phyloP scores from a whole-genome alignment of 2,888 invertebrate genomes.

The Drosophila borborema region DNA sequence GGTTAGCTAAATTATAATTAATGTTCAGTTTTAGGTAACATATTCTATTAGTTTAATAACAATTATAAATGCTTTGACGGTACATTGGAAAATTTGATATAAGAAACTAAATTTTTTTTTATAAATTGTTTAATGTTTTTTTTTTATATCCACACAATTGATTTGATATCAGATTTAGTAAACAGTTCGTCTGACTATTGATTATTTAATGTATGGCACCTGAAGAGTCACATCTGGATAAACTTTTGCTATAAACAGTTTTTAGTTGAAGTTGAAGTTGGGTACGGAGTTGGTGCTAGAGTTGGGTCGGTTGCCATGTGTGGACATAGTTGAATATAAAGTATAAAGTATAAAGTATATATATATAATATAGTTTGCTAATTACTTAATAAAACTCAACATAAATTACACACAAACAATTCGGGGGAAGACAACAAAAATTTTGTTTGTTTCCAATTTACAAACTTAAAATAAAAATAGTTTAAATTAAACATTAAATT shows the following conservation, averaged over 20 bases:
- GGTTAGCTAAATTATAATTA: slow-evolving; percentile 38
- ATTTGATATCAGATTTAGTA: slow-evolving; percentile 6
- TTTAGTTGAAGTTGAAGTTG: slow-evolving; percentile 11
- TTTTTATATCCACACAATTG: slow-evolving; percentile 60
- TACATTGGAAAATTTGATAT: slow-evolving; percentile 76
- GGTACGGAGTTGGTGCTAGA: neutral
- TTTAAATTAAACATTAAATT: slow-evolving; percentile 52
- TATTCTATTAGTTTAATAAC: slow-evolving; percentile 69
- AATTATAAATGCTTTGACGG: slow-evolving; percentile 82
- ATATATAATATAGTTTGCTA: slow-evolving; percentile 32
- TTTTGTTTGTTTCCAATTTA: slow-evolving; percentile 56
- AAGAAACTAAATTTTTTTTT: slow-evolving; percentile 60
- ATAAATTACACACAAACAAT: slow-evolving; percentile 75
- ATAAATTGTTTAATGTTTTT: slow-evolving; percentile 2
- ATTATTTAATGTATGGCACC: slow-evolving; percentile 66
- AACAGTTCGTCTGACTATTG: slow-evolving; percentile 63
- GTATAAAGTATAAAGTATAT: slow-evolving; percentile 9
- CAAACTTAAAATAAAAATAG: slow-evolving; percentile 45
- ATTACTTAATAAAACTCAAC: slow-evolving; percentile 73
- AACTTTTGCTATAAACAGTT: slow-evolving; percentile 46
- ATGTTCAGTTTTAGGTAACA: slow-evolving; percentile 57
- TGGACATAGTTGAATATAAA: slow-evolving; percentile 54
- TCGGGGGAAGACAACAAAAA: slow-evolving; percentile 73
- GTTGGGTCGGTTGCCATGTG: slow-evolving; percentile 35
- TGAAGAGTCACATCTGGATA: slow-evolving; percentile 73